A percentile compares a stretch with the other conserved stretches of the same genome.
phyloP scores from a whole-genome alignment of 2,888 invertebrate species.

The Drosophila subsilvestris region DNA sequence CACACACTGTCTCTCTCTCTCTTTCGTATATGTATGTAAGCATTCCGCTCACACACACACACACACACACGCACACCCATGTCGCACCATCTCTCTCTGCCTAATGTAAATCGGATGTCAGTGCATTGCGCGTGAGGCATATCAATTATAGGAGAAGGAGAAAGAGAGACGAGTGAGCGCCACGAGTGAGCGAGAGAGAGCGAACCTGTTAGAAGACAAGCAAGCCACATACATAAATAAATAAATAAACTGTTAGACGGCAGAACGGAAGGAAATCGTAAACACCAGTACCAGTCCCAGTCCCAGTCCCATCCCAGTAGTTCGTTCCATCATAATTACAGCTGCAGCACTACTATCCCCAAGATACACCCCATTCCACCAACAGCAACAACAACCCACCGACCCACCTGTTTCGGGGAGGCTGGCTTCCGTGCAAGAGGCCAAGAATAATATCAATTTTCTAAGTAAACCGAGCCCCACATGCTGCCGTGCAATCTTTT shows the following conservation, averaged over 20 bases:
- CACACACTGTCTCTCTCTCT: background rate
- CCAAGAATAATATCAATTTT: constrained; percentile 79
- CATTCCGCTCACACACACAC: constrained; percentile 59
- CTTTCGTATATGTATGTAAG: constrained; percentile 43
- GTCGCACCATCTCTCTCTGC: constrained; percentile 34
- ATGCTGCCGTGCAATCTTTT: constrained; percentile 28
- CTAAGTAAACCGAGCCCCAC: constrained; percentile 61
- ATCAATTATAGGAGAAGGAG: constrained; percentile 68
- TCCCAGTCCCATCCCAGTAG: background rate
- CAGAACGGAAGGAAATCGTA: constrained; percentile 83
- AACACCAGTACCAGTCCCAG: constrained; percentile 52
- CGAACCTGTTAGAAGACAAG: constrained; percentile 72
- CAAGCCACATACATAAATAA: constrained; percentile 66
- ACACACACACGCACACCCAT: constrained; percentile 40
- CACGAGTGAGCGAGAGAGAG: constrained; percentile 11
- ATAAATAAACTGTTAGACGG: constrained; percentile 78
- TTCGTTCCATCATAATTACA: constrained; percentile 71
- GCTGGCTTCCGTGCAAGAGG: constrained; percentile 71
- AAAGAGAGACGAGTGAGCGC: constrained; percentile 1
- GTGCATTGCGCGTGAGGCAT: constrained; percentile 81
- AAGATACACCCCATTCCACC: constrained; percentile 43
- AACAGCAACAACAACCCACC: constrained; percentile 4
- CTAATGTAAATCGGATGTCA: constrained; percentile 84
- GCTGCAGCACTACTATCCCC: constrained; percentile 46
- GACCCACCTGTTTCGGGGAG: constrained; percentile 66